These are phyloP conservation scores for Rafetus swinhoei DNA, from an alignment of 2,113 vertebrate species.

Conservation along the genomic window DNA sequence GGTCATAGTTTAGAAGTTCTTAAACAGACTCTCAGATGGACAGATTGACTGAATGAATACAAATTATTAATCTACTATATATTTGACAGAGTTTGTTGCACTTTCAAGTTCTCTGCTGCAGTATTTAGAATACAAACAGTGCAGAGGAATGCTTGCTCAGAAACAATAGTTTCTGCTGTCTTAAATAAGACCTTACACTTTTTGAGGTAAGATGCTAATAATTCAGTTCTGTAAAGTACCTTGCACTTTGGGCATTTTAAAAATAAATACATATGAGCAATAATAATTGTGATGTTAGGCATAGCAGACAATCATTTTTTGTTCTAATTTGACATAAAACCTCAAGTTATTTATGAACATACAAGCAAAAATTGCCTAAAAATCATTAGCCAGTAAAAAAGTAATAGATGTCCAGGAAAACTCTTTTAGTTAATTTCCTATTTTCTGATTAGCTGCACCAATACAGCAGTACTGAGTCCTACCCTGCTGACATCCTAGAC, in stretches of 20 bases:
- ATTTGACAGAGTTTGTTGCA: too few species aligned
- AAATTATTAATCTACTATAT: too few species aligned
- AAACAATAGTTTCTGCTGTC: neutral
- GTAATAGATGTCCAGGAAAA: neutral
- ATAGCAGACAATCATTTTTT: neutral
- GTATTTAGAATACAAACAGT: neutral
- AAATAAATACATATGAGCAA: neutral
- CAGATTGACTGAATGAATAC: too few species aligned
- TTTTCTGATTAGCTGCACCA: neutral
- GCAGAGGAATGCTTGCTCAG: accelerated
- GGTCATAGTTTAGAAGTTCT: too few species aligned
- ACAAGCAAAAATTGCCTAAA: neutral
- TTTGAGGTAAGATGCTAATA: neutral
- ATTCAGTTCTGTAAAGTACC: neutral
- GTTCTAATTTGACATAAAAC: neutral
- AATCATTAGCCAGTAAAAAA: neutral
- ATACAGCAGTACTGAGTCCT: neutral
- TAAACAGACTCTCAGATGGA: too few species aligned
- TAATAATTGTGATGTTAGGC: neutral
- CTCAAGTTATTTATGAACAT: neutral
- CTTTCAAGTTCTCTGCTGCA: accelerated
- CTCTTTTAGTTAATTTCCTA: neutral
- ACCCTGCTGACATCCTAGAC: neutral
- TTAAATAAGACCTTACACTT: neutral
- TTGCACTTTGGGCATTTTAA: neutral